These are phyloP conservation scores for Argyresthia goedartella DNA, from an alignment of 2,888 invertebrate genomes.

Conservation along the genomic window DNA sequence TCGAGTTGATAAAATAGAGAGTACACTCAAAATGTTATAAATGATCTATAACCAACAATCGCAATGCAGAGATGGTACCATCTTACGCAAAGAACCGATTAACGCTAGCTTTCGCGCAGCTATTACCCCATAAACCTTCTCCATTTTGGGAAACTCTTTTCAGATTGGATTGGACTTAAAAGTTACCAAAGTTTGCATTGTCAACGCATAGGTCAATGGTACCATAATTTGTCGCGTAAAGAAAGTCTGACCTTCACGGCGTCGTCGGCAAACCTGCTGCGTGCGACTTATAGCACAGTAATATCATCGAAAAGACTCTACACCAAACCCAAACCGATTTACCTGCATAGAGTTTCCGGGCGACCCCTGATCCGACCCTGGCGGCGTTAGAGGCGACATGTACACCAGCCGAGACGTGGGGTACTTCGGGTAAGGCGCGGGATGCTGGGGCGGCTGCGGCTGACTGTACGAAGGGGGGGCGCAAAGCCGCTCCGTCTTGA, in stretches of 20 bases:
- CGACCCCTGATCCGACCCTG: constrained; percentile 89
- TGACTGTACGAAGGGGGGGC: constrained; percentile 65
- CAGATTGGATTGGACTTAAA: too few relatives aligned
- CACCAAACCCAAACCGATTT: constrained; percentile 14
- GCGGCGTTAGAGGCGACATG: constrained; percentile 88
- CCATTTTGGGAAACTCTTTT: too few relatives aligned
- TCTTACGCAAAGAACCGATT: constrained; percentile 21
- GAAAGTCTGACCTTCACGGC: background rate
- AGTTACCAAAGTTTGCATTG: background rate
- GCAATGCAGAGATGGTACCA: constrained; percentile 55
- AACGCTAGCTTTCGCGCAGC: too few relatives aligned
- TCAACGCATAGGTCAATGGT: too few relatives aligned
- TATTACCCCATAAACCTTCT: too few relatives aligned
- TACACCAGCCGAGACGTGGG: constrained; percentile 73
- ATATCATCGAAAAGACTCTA: too few relatives aligned
- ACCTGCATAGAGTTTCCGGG: constrained; percentile 79
- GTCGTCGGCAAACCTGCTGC: background rate
- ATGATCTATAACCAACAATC: too few relatives aligned
- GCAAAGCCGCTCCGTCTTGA: constrained; percentile 81
- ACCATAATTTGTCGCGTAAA: too few relatives aligned
- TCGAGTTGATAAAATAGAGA: too few relatives aligned
- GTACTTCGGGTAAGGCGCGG: constrained; percentile 53
- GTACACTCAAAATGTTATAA: too few relatives aligned
- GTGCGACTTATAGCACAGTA: too few relatives aligned
- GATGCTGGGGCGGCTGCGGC: constrained; percentile 32